Base-by-base conservation (phyloP, 2,888 invertebrate species). In the Entomobrya multifasciata region DNA sequence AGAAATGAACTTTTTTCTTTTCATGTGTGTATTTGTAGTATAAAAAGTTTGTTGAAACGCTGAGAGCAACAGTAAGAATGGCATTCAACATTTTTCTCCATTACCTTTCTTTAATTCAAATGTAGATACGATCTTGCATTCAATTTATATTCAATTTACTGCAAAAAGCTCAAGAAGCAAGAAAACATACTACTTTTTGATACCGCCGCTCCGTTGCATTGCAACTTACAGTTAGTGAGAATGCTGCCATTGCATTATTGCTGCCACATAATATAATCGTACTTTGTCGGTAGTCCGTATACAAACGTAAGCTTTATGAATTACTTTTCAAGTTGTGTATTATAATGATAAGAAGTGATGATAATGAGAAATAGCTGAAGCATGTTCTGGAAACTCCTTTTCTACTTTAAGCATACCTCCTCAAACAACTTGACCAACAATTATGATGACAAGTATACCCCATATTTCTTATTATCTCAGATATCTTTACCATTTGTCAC, bases 71-170 rank as follows among this genome's bases (percentile, higher is more conserved):
- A n/a, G 22, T 36, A 44, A 1, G 25, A n/a, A 25, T 70, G 3
- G 47, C 36, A 49, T n/a, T 70, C 47, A 36, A 49, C 44, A 22
- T 74, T 79, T 41, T 70, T 15, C 70, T 70, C 47, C 15, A 1
- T 70, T 70, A 41, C 36, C 67, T 25, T 65, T 62, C 30, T 81
- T 70, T 81, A 67, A 81, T 81, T 82, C 74, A 82, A 82, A 72
- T 72, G 47, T 60, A 74, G 74, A 81, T 65, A 41, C 44, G 65
- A 81, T 80, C 67, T 76, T 77, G 47, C 67, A 77, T 87, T 77
- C 77, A 82, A 87, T 87, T 87, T 82, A 87, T 78, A 87, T 87
- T 87, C 87, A 87, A 87, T 87, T 82, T 82, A 8, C 5, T 36
- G 41, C 49, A 41, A 78, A 20, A 30, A 27, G 36, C 65, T n/a